Evolutionary conservation across 2,797 vertebrate genomes (phyloP), one percentile per base, ranked within the genome.

Genomic region (Microctenopoma stevenorrisi): DNA sequence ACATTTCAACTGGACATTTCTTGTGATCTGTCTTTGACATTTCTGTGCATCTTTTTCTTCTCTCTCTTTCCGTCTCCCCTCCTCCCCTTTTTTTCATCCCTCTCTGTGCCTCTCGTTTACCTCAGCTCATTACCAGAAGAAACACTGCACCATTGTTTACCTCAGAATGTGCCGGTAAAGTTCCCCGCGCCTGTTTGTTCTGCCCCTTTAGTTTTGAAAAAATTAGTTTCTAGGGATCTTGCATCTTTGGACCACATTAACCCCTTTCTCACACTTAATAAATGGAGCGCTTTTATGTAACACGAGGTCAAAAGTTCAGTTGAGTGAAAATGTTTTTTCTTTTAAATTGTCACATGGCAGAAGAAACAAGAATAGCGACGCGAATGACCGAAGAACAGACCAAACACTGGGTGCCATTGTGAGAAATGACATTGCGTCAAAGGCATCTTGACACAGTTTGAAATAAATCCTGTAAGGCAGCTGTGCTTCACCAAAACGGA

Each of bases 71-170:
- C 10, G 8, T 30, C 46, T 40, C 47, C 14, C 14, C 18, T 25
- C 48, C 65, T 46, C 33, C 76, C 2, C 53, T 3, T 10, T 38
- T 51, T 44, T 74, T 58, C 56, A 14, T 74, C 62, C 66, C 22
- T 64, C 54, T 65, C 15, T 4, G 53, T 42, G 48, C 67, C 74
- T 85, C 76, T 68, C 74, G 11, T 82, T 73, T 73, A 58, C 47
- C 83, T 89, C 68, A 80, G 89, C 86, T 84, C 77, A 86, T 79
- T 60, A 81, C 82, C 62, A 72, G 5, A 80, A 74, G 76, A 88
- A 90, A 93, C 92, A 89, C 83, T 86, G 79, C 70, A 48, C 89
- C 83, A 79, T 93, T 94, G 91, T 92, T 88, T 79, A 79, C 68
- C 72, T 35, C 33, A 52, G 71, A 88, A 84, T 71, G 78, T 84